Percentiles rank a stretch among this genome's conserved stretches.
phyloP scores from a whole-genome alignment of 2,797 vertebrate species.

The Mycteria americana region DNA sequence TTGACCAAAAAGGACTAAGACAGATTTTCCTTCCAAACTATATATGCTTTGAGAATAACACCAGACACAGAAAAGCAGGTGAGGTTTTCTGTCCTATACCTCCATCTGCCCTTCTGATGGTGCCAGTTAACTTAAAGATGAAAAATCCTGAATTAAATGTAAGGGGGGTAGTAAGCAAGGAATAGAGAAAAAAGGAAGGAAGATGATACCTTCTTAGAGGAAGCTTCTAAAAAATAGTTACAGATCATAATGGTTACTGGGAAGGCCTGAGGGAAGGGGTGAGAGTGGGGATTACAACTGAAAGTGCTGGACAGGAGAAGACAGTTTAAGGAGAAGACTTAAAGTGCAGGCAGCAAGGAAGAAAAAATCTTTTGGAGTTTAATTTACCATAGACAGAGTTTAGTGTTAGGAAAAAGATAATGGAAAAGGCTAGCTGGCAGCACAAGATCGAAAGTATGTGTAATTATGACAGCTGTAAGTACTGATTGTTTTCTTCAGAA shows the following conservation, averaged over 20 bases:
- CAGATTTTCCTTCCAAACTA: background rate
- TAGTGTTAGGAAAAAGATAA: background rate
- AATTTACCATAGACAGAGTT: background rate
- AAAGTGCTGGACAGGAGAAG: background rate
- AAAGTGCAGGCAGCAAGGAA: background rate
- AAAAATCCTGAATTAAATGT: background rate
- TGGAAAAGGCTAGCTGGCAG: background rate
- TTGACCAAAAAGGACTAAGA: background rate
- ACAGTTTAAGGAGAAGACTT: background rate
- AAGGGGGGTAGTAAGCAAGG: background rate
- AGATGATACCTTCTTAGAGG: background rate
- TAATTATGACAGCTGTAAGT: background rate
- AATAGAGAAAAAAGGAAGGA: background rate
- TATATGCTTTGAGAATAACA: background rate
- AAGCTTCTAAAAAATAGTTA: background rate
- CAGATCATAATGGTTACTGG: background rate
- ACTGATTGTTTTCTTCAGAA: background rate
- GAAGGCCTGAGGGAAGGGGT: background rate
- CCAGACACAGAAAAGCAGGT: background rate
- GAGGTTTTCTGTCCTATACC: background rate
- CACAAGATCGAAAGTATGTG: background rate
- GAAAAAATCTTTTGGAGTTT: background rate
- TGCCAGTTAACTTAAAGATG: background rate
- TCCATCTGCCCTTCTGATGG: background rate
- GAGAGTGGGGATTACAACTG: background rate